Evolutionary conservation across 1,140 invertebrate species (phyloP).

Genomic region (Chironomus tepperi): DNA sequence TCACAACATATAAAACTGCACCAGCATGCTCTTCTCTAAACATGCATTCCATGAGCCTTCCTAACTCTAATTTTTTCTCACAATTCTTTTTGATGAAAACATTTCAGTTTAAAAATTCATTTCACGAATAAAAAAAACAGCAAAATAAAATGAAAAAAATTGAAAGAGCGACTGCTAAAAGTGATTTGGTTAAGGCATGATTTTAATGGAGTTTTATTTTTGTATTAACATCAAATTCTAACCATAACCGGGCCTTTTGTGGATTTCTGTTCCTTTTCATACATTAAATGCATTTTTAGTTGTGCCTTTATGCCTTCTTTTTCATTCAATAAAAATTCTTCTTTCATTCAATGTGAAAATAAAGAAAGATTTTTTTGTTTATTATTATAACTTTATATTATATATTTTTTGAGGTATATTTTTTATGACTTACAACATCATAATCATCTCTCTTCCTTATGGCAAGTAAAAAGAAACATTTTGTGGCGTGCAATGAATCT

Average conservation of each 20-base stretch:
- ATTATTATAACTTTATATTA: too few relatives aligned
- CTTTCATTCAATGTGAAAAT: too few relatives aligned
- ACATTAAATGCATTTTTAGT: background rate
- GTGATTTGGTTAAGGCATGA: background rate
- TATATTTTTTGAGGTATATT: background rate
- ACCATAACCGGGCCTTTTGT: background rate
- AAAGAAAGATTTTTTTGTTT: too few relatives aligned
- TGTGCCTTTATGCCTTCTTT: background rate
- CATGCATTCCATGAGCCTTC: too few relatives aligned
- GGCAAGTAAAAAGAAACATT: too few relatives aligned
- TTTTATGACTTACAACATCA: constrained; percentile 1
- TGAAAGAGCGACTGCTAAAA: background rate
- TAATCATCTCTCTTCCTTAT: background rate
- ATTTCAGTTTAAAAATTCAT: constrained; percentile 15
- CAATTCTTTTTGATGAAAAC: too few relatives aligned
- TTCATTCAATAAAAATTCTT: background rate
- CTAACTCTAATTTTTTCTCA: too few relatives aligned
- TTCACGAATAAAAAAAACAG: background rate
- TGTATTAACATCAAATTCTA: background rate
- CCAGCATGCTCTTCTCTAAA: too few relatives aligned
- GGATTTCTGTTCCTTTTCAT: background rate
- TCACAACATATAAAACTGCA: too few relatives aligned
- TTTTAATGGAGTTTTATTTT: background rate
- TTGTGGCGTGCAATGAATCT: too few relatives aligned
- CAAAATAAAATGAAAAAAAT: too few relatives aligned